Conservation (phyloP, 1,140 invertebrate species). For the Conus betulinus region DNA sequence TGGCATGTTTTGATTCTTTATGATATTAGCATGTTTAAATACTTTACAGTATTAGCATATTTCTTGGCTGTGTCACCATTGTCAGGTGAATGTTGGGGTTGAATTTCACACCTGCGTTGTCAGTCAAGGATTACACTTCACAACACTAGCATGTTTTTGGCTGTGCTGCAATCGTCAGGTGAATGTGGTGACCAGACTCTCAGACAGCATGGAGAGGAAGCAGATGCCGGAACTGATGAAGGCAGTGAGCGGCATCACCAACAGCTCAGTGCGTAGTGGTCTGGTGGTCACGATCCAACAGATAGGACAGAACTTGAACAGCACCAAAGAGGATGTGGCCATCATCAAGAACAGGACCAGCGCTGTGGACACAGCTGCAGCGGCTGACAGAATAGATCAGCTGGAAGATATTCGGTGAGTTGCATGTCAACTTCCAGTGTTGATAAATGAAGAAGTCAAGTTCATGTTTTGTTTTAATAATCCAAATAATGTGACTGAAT, state of each 20-base stretch:
- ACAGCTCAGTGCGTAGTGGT: constrained; percentile 37
- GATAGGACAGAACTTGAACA: background rate
- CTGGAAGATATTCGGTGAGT: background rate
- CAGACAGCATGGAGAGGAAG: constrained; percentile 41
- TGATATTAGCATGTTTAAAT: too few relatives aligned
- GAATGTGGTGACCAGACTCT: constrained; percentile 38
- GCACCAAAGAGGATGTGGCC: background rate
- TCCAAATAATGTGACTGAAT: too few relatives aligned
- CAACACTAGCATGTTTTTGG: too few relatives aligned
- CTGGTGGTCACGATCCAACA: background rate
- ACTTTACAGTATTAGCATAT: too few relatives aligned
- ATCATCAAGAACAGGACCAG: background rate
- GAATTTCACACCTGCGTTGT: too few relatives aligned
- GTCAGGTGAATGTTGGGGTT: too few relatives aligned
- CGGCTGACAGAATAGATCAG: background rate
- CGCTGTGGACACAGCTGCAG: background rate
- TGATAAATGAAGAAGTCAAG: too few relatives aligned
- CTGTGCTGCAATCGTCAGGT: background rate
- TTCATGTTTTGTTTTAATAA: too few relatives aligned
- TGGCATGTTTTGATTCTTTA: too few relatives aligned
- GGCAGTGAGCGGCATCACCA: constrained; percentile 41
- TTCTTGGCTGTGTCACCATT: too few relatives aligned
- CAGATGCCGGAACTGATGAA: constrained; percentile 42
- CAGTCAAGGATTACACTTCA: too few relatives aligned
- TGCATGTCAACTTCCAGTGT: too few relatives aligned